phyloP scores from a whole-genome alignment of 2,797 vertebrate species.

The Melanotaenia trifasciata region DNA sequence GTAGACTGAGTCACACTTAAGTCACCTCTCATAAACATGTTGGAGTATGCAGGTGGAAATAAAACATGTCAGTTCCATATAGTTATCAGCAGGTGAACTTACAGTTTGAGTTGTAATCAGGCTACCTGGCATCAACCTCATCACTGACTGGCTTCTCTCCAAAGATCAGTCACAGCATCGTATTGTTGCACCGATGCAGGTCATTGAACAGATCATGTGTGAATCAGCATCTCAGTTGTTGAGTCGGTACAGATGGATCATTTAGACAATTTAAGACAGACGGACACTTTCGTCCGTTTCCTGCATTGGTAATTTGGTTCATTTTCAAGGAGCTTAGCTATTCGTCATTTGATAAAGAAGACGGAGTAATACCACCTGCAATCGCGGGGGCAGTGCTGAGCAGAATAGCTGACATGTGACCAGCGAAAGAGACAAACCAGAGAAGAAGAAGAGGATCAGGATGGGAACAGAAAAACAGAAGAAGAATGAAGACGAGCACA shows the following conservation, averaged over 20 bases:
- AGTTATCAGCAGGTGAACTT: slow-evolving; percentile 25
- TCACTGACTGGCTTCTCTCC: slow-evolving; percentile 26
- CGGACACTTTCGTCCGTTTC: too few species aligned
- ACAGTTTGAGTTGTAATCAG: slow-evolving; percentile 23
- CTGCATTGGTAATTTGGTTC: too few species aligned
- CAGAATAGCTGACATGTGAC: too few species aligned
- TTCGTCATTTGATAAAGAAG: too few species aligned
- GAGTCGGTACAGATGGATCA: slow-evolving; percentile 24
- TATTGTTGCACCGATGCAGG: slow-evolving; percentile 44
- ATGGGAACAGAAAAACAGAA: too few species aligned
- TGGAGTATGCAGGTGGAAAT: slow-evolving; percentile 1
- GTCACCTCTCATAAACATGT: background rate
- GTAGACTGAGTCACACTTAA: background rate
- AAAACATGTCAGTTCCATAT: background rate
- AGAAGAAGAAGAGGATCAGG: too few species aligned
- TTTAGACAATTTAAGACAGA: background rate
- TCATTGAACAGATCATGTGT: slow-evolving; percentile 34
- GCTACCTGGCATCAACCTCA: slow-evolving; percentile 24
- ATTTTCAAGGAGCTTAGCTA: too few species aligned
- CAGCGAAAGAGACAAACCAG: too few species aligned
- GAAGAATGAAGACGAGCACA: too few species aligned
- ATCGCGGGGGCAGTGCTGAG: too few species aligned
- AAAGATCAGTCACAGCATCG: slow-evolving; percentile 34
- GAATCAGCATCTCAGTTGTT: slow-evolving; percentile 25
- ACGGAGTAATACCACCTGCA: too few species aligned